A percentile compares a stretch with the other conserved stretches of the same genome.
phyloP scores from a whole-genome alignment of 2,888 invertebrate genomes.

The Yponomeuta plumbellus region DNA sequence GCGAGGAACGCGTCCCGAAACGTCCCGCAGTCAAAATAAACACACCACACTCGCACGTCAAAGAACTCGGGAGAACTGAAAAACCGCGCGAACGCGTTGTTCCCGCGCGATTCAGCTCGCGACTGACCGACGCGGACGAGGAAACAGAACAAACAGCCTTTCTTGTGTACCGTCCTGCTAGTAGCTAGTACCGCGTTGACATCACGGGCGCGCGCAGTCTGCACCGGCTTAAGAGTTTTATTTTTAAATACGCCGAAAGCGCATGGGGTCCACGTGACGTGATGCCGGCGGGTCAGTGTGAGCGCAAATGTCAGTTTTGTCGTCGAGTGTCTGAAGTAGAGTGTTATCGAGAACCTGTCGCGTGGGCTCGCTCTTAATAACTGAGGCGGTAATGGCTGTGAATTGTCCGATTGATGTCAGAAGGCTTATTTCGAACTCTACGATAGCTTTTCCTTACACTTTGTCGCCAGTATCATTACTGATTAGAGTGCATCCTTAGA shows the following conservation, averaged over 20 bases:
- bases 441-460: no score
- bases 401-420: neutral
- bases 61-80: neutral
- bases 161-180: neutral
- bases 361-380: conserved; percentile 1
- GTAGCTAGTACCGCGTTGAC: conserved; percentile 3
- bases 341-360: neutral
- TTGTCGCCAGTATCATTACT: no score
- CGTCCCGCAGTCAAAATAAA: neutral
- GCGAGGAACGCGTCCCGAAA: neutral
- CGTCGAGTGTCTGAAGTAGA: neutral
- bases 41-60: neutral
- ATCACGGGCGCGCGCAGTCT: conserved; percentile 25
- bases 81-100: neutral
- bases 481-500: no score
- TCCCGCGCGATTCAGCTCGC: conserved; percentile 1
- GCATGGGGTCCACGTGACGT: conserved; percentile 29
- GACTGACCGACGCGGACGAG: neutral
- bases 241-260: conserved; percentile 41
- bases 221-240: conserved; percentile 39
- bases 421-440: neutral
- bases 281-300: conserved; percentile 23
- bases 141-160: neutral
- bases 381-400: conserved; percentile 4
- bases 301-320: neutral